Percentiles rank a stretch among this genome's conserved stretches.
phyloP scores from a whole-genome alignment of 2,113 vertebrate genomes.

The Scopus umbretta region DNA sequence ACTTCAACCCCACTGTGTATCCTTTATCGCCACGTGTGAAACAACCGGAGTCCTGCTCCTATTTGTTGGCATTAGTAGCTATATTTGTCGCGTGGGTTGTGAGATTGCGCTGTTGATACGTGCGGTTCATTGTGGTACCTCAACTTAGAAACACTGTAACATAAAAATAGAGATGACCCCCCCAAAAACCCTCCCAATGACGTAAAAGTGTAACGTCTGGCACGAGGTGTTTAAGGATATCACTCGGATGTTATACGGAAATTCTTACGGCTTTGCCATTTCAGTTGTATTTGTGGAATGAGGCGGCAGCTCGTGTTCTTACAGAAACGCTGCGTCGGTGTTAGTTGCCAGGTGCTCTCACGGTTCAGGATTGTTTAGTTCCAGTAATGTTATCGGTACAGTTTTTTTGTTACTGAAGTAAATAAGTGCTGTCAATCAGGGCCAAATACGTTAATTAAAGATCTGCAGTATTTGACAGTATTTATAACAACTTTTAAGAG shows the following conservation, averaged over 20 bases:
- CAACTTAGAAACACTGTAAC: neutral
- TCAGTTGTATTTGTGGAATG: neutral
- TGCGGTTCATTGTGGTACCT: neutral
- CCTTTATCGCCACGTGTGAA: conserved; percentile 58
- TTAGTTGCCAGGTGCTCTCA: neutral
- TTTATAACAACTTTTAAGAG: neutral
- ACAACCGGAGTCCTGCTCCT: neutral
- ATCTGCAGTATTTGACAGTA: neutral
- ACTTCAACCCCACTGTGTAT: conserved; percentile 99
- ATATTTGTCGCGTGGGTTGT: neutral
- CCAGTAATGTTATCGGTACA: neutral
- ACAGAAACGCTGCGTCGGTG: fast-evolving
- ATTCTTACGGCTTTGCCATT: neutral
- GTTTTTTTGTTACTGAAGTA: neutral
- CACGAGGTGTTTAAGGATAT: fast-evolving
- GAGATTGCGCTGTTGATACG: neutral
- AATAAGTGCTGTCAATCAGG: neutral
- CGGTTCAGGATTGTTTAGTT: neutral
- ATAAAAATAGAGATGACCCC: neutral
- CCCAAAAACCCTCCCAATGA: fast-evolving
- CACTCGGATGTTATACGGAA: fast-evolving
- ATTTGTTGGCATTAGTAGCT: fast-evolving
- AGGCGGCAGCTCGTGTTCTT: neutral
- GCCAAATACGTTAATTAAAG: neutral
- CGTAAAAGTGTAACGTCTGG: fast-evolving